Evolutionary conservation across 2,888 invertebrate genomes (phyloP).

Genomic region (Orthosia gothica): DNA sequence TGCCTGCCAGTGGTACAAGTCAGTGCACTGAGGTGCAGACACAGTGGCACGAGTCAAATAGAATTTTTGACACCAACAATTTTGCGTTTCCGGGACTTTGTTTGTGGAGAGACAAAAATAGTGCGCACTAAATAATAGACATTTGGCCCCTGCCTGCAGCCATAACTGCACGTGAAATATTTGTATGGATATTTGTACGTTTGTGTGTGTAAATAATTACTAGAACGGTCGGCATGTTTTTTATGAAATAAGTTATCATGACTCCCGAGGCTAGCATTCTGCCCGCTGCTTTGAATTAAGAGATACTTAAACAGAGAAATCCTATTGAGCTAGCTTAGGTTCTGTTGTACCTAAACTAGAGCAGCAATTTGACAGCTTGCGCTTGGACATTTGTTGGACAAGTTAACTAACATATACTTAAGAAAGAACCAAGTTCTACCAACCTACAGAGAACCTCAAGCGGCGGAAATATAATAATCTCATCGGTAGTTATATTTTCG

Average conservation of each 20-base stretch:
- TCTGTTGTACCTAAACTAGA: too few species aligned
- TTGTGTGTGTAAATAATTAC: constrained; percentile 5
- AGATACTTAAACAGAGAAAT: too few species aligned
- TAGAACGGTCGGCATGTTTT: neutral
- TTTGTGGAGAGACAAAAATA: constrained; percentile 76
- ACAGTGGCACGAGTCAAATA: constrained; percentile 79
- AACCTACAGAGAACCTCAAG: too few species aligned
- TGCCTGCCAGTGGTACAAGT: constrained; percentile 31
- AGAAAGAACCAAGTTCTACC: too few species aligned
- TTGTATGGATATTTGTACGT: constrained; percentile 15
- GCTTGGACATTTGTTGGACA: too few species aligned
- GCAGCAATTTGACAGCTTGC: too few species aligned
- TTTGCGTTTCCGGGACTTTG: constrained; percentile 80
- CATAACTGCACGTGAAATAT: constrained; percentile 53
- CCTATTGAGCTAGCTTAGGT: neutral
- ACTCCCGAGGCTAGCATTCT: too few species aligned
- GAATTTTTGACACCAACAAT: constrained; percentile 81
- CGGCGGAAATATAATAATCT: too few species aligned
- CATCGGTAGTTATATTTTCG: too few species aligned
- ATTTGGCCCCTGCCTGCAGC: constrained; percentile 43
- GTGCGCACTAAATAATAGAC: constrained; percentile 64
- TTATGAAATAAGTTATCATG: neutral
- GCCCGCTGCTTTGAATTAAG: neutral
- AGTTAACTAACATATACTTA: too few species aligned
- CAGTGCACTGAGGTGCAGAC: constrained; percentile 64